Conservation (phyloP, 2,888 invertebrate species). For the Dysmachus trigonus region DNA sequence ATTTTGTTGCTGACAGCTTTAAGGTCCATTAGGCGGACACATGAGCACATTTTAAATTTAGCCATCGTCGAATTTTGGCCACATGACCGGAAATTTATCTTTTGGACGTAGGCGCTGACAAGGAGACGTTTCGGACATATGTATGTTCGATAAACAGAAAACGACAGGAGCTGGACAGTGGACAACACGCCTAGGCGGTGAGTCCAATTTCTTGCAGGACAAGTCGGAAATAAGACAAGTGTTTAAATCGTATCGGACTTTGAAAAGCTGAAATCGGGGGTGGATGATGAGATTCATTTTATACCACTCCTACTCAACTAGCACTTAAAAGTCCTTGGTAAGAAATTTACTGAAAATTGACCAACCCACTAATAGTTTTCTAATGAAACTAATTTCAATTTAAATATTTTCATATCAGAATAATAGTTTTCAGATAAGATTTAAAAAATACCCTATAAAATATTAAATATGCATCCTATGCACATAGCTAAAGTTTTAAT, state of each 20-base stretch:
- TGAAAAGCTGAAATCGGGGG: not conserved
- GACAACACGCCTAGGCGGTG: not conserved
- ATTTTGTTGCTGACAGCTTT: not conserved
- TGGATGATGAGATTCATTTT: not conserved
- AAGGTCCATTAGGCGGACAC: not conserved
- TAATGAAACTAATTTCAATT: no score
- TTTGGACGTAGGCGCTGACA: not conserved
- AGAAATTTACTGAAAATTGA: no score
- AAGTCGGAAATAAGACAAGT: not conserved
- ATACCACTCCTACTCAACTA: not conserved
- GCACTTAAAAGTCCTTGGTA: no score
- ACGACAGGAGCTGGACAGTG: not conserved
- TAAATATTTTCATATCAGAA: no score
- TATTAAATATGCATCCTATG: no score
- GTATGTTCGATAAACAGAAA: not conserved
- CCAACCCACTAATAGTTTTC: no score
- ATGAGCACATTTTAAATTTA: not conserved
- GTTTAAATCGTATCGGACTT: not conserved
- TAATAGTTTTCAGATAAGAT: no score
- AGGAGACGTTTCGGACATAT: not conserved
- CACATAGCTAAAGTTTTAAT: no score
- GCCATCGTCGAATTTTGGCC: not conserved
- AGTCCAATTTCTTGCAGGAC: not conserved
- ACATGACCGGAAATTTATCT: not conserved
- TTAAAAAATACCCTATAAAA: no score